Percentiles rank a stretch among this genome's conserved stretches.
These are phyloP conservation scores for Australoheros scitulus DNA, from an alignment of 2,113 vertebrate species.

Conservation along the genomic window DNA sequence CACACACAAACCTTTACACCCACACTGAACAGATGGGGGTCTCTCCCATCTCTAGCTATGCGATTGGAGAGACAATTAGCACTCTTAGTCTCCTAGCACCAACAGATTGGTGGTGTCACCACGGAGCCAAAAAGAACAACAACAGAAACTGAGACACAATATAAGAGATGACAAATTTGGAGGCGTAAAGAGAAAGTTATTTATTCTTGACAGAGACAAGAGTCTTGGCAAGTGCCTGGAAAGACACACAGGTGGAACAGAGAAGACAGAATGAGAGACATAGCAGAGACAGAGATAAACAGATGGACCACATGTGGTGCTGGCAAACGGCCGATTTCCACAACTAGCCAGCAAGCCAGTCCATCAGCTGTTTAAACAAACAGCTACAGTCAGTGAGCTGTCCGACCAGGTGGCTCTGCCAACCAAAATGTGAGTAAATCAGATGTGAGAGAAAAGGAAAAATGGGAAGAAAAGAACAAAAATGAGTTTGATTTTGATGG, in stretches of 20 bases:
- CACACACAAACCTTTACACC: constrained; percentile 42
- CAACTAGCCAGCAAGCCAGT: constrained; percentile 54
- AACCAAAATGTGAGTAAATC: constrained; percentile 36
- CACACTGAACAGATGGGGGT: constrained; percentile 61
- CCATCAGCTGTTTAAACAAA: constrained; percentile 67
- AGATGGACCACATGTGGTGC: constrained; percentile 62
- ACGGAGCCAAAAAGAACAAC: constrained; percentile 58
- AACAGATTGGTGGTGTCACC: constrained; percentile 65
- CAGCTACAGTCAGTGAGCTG: constrained; percentile 42
- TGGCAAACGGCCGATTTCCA: constrained; percentile 57
- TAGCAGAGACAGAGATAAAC: constrained; percentile 54
- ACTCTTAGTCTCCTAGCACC: constrained; percentile 49
- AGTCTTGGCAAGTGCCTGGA: constrained; percentile 18
- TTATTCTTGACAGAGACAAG: constrained; percentile 38
- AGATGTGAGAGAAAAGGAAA: not conserved
- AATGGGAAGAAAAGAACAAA: not conserved
- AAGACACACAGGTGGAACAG: constrained; percentile 36
- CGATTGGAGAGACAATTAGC: constrained; percentile 66
- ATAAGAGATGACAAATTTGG: constrained; percentile 52
- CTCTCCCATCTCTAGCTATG: constrained; percentile 50
- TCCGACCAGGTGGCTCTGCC: constrained; percentile 25
- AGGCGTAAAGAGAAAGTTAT: constrained; percentile 38
- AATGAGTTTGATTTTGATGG: not conserved
- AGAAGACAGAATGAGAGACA: constrained; percentile 17
- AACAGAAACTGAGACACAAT: constrained; percentile 46